Conservation (phyloP, 2,797 vertebrate species). For the Clarias pachynema region DNA sequence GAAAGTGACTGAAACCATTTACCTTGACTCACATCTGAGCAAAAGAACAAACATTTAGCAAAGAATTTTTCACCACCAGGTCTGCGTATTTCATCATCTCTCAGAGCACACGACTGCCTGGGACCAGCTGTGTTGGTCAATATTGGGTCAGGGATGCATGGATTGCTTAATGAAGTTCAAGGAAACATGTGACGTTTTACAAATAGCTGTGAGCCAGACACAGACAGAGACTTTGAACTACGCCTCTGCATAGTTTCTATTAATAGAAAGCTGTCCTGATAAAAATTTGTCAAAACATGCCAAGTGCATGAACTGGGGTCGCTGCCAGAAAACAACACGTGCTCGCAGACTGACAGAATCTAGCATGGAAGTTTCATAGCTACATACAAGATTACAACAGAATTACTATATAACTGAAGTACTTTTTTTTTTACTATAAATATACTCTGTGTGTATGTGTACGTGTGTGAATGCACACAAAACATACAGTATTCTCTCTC, state of each 20-base stretch:
- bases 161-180: conserved; percentile 45
- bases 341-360: not conserved
- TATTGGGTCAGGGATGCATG: conserved; percentile 37
- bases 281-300: conserved; percentile 3
- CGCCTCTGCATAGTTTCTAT: conserved; percentile 23
- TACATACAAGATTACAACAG: not conserved
- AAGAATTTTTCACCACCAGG: not conserved
- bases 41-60: not conserved
- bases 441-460: not conserved
- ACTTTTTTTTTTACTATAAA: not conserved
- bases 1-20: not conserved
- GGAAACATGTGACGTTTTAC: conserved; percentile 25
- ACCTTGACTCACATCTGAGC: not conserved
- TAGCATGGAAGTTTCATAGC: not conserved
- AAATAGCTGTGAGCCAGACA: conserved; percentile 31
- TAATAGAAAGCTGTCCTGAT: conserved; percentile 15
- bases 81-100: not conserved
- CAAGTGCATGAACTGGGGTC: not conserved
- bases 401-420: not conserved
- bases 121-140: conserved; percentile 33
- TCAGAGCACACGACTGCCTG: not conserved
- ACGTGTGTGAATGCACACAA: no score
- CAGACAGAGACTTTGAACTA: conserved; percentile 45
- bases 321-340: not conserved
- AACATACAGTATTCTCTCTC: no score